Evolutionary conservation across 2,797 vertebrate species (phyloP).

Genomic region (Morelia viridis): DNA sequence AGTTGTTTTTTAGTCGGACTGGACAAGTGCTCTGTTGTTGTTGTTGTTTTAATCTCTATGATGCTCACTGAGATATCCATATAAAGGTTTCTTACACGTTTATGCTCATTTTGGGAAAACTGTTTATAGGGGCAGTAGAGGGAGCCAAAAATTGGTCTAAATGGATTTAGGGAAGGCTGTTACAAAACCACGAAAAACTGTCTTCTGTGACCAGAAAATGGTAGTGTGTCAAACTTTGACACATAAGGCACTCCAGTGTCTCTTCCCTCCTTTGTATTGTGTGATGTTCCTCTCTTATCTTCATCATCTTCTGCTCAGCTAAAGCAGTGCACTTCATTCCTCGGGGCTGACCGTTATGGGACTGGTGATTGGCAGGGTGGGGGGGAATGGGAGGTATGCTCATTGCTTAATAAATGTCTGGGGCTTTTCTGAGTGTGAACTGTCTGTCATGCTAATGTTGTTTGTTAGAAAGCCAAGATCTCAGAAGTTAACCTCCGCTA

Average conservation of each 20-base stretch:
- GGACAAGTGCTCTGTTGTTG: not conserved
- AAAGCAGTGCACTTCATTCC: constrained; percentile 66
- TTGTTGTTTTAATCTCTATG: not conserved
- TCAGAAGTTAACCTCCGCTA: constrained; percentile 36
- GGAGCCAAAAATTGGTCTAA: not conserved
- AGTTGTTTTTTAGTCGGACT: not conserved
- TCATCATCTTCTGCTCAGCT: constrained; percentile 71
- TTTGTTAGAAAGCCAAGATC: constrained; percentile 61
- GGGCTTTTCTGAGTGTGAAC: constrained; percentile 68
- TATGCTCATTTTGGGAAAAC: not conserved
- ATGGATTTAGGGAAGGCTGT: not conserved
- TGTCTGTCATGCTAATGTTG: constrained; percentile 72
- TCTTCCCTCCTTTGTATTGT: constrained; percentile 63
- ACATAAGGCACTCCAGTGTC: constrained; percentile 41
- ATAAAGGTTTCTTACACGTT: not conserved
- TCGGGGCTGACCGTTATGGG: constrained; percentile 56
- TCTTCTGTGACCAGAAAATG: constrained; percentile 8
- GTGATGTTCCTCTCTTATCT: constrained; percentile 54
- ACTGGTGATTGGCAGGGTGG: not conserved
- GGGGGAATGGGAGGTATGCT: constrained; percentile 66
- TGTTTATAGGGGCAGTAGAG: not conserved
- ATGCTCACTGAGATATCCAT: not conserved
- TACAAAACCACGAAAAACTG: not conserved
- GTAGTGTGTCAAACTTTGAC: not conserved
- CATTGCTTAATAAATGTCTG: constrained; percentile 73